Evolutionary conservation across 2,113 vertebrate species (phyloP).

Genomic region (Hoplias malabaricus): DNA sequence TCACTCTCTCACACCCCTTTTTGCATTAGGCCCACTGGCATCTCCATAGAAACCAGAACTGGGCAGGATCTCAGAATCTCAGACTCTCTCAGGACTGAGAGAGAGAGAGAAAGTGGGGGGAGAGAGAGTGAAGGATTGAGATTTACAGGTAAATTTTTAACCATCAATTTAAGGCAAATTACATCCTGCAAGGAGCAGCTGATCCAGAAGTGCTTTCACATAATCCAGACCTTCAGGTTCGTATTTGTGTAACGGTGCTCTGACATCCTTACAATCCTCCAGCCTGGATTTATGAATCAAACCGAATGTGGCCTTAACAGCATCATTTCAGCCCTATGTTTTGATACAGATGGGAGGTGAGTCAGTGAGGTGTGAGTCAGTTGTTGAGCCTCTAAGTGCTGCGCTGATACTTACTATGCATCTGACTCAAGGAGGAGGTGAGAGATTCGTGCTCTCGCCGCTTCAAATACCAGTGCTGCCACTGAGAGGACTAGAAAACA

Average conservation of each 20-base stretch:
- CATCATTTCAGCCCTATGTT: background rate
- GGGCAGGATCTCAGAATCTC: conserved; percentile 35
- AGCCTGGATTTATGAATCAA: conserved; percentile 28
- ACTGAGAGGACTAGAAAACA: background rate
- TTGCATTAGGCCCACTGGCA: conserved; percentile 29
- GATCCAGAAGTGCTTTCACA: conserved; percentile 2
- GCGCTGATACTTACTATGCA: background rate
- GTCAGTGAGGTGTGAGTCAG: conserved; percentile 36
- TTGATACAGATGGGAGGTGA: conserved; percentile 27
- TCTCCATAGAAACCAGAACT: conserved; percentile 56
- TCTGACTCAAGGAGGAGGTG: background rate
- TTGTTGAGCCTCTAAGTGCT: background rate
- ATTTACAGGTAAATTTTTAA: conserved; percentile 1
- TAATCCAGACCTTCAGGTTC: background rate
- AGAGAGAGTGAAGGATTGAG: background rate
- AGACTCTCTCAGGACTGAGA: conserved; percentile 37
- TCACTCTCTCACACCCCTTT: background rate
- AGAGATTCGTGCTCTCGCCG: background rate
- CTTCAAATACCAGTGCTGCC: background rate
- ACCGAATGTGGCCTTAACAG: conserved; percentile 11
- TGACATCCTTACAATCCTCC: background rate
- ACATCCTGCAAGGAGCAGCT: background rate
- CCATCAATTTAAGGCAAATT: conserved; percentile 26
- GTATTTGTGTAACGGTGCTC: background rate
- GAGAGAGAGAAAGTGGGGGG: background rate